Base-by-base conservation (phyloP, 2,888 invertebrate genomes). In the Ptychoptera albimana region DNA sequence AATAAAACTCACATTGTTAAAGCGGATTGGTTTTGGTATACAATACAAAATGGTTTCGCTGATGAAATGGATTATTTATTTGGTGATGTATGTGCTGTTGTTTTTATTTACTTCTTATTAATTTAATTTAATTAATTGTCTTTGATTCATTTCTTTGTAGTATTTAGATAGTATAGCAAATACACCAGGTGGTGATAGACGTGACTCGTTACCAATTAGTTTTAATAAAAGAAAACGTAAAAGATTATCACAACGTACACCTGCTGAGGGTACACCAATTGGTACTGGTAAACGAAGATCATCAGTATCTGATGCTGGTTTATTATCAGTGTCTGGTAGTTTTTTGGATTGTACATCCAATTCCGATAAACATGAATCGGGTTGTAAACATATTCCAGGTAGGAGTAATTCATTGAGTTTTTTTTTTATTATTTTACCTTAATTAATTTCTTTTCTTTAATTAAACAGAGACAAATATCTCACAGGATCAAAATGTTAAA, bases 21-120 rank as follows among this genome's bases (percentile, higher is more conserved):
- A 66, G 85, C 85, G 7, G 89, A 94, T 70, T 96, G 96, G 96
- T 96, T 96, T 68, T 97, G 96, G 96, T 88, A 87, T 35, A 92
- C 93, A 40, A 88, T 96, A 49, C 94, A 94, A 68, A 91, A 94
- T 71, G 91, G 92, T 57, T 86, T 85, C 51, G 88, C 91, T 49
- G 84, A 86, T 57, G 96, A 94, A 64, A 79, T 80, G 59, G 82
- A 92, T 53, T 92, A 92, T 67, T 72, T 82, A 13, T 88, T 87
- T 58, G 82, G 84, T 66, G 82, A 85, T 66, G 85, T 84, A 70
- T 79, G 78, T 73, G 38, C 15, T 8, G 11, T 14, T 12, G 10
- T 34, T 16, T 23, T 6, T 10, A 15, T 38, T 38, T 16, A 15
- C 11, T 10, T 11, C 3, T n/a, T 14, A 32, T 38, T 14, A n/a